Evolutionary conservation across 1,140 invertebrate species (phyloP).

Genomic region (Lordiphosa collinella): DNA sequence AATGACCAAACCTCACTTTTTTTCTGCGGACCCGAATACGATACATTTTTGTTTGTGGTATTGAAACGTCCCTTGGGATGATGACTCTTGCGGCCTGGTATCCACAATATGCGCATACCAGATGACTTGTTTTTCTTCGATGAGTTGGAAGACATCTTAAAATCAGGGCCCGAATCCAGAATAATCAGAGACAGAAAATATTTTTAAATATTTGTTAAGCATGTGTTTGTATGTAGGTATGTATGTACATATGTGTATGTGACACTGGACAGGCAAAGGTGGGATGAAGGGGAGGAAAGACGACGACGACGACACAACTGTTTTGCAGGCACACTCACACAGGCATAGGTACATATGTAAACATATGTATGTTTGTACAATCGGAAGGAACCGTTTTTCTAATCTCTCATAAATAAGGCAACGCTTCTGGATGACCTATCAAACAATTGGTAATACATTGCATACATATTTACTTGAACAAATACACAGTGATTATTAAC

Average conservation of each 20-base stretch:
- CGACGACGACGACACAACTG: neutral
- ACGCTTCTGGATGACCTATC: too few relatives aligned
- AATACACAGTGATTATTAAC: too few relatives aligned
- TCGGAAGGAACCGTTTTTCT: too few relatives aligned
- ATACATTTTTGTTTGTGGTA: slow-evolving; percentile 60
- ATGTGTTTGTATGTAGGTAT: neutral
- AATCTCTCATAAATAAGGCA: too few relatives aligned
- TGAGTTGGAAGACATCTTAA: slow-evolving; percentile 61
- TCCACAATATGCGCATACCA: slow-evolving; percentile 72
- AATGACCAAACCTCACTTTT: slow-evolving; percentile 74
- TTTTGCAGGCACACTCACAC: neutral
- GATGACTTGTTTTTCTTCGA: slow-evolving; percentile 64
- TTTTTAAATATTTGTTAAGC: slow-evolving; percentile 7
- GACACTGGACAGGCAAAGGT: neutral
- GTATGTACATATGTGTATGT: neutral
- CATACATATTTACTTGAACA: too few relatives aligned
- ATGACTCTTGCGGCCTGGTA: slow-evolving; percentile 66
- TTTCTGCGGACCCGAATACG: slow-evolving; percentile 60
- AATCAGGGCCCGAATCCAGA: slow-evolving; percentile 40
- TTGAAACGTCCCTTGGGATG: slow-evolving; percentile 65
- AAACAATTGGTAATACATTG: too few relatives aligned
- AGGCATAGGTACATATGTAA: neutral
- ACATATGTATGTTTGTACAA: neutral
- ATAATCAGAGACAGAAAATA: slow-evolving; percentile 22
- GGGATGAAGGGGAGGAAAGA: too few relatives aligned